Evolutionary conservation across 2,113 vertebrate species (phyloP), one percentile per base, ranked within the genome.

Genomic region (Upupa epops): DNA sequence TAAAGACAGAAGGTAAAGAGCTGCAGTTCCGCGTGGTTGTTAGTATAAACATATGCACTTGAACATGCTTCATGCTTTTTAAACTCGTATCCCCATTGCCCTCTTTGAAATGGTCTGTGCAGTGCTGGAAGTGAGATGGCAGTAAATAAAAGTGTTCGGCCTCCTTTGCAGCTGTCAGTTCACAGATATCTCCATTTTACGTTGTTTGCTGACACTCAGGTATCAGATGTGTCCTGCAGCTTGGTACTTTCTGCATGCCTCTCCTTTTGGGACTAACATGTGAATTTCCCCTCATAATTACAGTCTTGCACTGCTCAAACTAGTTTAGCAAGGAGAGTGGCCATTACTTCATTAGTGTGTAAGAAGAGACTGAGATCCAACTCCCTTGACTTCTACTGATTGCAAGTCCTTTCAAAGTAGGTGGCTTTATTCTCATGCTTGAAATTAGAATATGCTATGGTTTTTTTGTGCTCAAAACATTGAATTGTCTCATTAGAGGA

Each of bases 51-150:
- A 42, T 74, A 64, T 34, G 78, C 84, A 60, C 34, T 18, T 0
- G 3, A 82, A 89, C 4, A 8, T 74, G 79, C 78, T 94, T 93
- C 92, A 73, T 90, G 73, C 92, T 91, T 86, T 55, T 74, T 95
- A 88, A 84, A 65, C 78, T 63, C 82, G 16, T 1, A 55, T 91
- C 68, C 78, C 71, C 56, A n/a, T 63, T 87, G 75, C 56, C 81
- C 52, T 93, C 70, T 92, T 94, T 85, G 60, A 92, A 74, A 89
- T 92, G 60, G 80, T 82, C 59, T 95, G 78, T 95, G 56, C 86
- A 79, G 76, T 90, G 49, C 88, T 63, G 73, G 73, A 87, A 94
- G 90, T 84, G 64, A 91, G 88, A 42, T 77, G 77, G 82, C 54
- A 80, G 73, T 89, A 88, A 93, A 88, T 90, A 90, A 76, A 85